Base-by-base conservation (phyloP, 2,113 vertebrate genomes). In the Meles meles region DNA sequence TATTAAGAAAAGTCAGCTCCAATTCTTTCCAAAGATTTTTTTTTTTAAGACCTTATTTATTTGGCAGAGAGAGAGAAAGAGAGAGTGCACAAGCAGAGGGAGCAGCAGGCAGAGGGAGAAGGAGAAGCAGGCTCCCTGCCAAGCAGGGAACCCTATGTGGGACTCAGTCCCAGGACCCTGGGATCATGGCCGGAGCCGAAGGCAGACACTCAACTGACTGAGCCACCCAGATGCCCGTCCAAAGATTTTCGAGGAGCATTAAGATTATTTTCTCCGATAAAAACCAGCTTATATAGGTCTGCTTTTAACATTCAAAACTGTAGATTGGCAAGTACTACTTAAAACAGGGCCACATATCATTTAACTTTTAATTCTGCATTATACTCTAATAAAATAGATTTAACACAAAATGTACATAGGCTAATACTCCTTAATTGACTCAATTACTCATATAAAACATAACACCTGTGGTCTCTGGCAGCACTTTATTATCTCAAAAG, bases 1-100 rank as follows among this genome's bases (percentile, higher is more conserved):
- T 95, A 94, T 71, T 84, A 95, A 84, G 47, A 91, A 83, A 97
- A 97, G 81, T 72, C 91, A 98, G 82, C 52, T 97, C 15, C 31
- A 79, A 92, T 84, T 42, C 71, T 94, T 97, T 81, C 91, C 91
- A 94, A 94, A 93, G 55, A 83, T 81, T 88, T 65, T 88, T 49
- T 49, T 34, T 34, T 15, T 0, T 17, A 67, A 67, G 63, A 34
- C 63, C 34, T 67, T 67, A 67, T 65, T 31, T 65, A 34, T 67
- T 34, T 67, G 63, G 34, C 31, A 67, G 31, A 63, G 61, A 63
- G 27, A 61, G 61, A 63, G 12, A 61, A 4, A 31, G 63, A 7
- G 14, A 15, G 31, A 7, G 63, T 1, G 14, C 63, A 67, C 63
- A 67, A 34, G 63, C 31, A 7, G 63, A 34, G 31, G 63, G 29